Conservation (phyloP, 2,797 vertebrate genomes). For the Alca torda region DNA sequence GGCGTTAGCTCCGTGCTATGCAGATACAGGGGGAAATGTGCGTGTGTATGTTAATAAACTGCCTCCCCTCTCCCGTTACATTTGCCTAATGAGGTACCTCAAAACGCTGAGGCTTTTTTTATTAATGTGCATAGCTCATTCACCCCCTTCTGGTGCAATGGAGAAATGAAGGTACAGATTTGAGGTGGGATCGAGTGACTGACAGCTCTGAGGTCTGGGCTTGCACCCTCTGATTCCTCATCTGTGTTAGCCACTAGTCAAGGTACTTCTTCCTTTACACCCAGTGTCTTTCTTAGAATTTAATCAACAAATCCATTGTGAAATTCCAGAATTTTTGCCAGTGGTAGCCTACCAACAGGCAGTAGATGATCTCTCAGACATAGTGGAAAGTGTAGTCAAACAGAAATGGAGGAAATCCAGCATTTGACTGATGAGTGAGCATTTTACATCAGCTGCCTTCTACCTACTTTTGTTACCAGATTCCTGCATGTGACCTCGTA, state of each 20-base stretch:
- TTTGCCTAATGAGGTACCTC: neutral
- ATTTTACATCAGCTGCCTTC: neutral
- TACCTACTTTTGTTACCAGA: neutral
- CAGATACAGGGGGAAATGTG: neutral
- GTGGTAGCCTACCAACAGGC: neutral
- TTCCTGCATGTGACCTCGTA: neutral
- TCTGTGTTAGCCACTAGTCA: neutral
- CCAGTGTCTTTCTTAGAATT: neutral
- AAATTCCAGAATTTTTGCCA: neutral
- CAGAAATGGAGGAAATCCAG: neutral
- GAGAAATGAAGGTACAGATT: neutral
- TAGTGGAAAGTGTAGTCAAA: neutral
- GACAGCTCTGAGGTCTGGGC: neutral
- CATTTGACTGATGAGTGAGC: neutral
- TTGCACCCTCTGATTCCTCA: neutral
- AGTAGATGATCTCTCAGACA: neutral
- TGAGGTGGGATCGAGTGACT: neutral
- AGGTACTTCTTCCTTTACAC: neutral
- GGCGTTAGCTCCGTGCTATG: neutral
- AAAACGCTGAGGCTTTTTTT: neutral
- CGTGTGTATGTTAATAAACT: neutral
- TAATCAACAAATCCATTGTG: neutral
- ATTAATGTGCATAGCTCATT: neutral
- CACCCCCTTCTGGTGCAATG: neutral
- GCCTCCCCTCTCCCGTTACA: fast-evolving